Conservation (phyloP, 2,797 vertebrate genomes). For the Eulemur mongoz region DNA sequence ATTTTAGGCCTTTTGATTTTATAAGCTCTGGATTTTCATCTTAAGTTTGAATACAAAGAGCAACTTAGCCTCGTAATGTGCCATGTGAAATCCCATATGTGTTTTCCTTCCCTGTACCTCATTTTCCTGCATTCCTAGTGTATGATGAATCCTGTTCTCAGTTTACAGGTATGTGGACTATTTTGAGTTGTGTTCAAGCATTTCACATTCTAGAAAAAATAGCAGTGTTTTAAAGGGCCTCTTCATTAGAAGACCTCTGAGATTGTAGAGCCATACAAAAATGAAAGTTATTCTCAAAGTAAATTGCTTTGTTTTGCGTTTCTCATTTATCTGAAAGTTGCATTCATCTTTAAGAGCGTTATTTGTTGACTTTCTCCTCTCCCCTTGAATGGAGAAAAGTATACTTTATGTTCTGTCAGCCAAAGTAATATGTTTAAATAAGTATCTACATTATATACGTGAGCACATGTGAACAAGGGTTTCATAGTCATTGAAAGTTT, state of each 20-base stretch:
- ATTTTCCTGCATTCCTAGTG: constrained; percentile 59
- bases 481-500: background rate
- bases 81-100: background rate
- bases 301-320: constrained; percentile 43
- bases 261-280: constrained; percentile 55
- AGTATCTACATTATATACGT: background rate
- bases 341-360: background rate
- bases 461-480: background rate
- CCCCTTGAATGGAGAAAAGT: background rate
- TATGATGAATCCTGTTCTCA: constrained; percentile 64
- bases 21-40: background rate
- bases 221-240: constrained; percentile 32
- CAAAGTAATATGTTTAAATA: constrained; percentile 12
- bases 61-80: background rate
- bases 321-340: constrained; percentile 7
- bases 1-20: constrained; percentile 43
- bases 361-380: constrained; percentile 1
- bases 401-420: background rate
- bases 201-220: constrained; percentile 65
- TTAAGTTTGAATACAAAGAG: constrained; percentile 28
- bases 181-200: constrained; percentile 61
- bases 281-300: constrained; percentile 26
- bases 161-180: constrained; percentile 71
- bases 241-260: constrained; percentile 32
- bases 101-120: constrained; percentile 33